Evolutionary conservation across 2,888 invertebrate species (phyloP), one percentile per base, ranked within the genome.

Genomic region (Caenorhabditis wallacei): DNA sequence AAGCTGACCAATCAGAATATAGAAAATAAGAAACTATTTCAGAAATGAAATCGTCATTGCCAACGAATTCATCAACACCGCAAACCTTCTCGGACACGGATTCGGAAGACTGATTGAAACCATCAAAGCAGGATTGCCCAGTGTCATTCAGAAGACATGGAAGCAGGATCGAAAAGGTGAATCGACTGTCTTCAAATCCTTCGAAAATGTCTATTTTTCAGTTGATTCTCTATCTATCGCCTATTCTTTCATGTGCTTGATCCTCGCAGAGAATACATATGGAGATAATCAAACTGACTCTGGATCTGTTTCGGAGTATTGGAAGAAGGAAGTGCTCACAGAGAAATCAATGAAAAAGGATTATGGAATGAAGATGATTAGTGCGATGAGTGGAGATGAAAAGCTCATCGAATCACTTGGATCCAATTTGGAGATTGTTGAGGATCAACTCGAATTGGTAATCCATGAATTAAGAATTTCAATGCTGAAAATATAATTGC

Each of bases 301-400:
- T 0, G 51, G 51, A 37, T 59, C 43, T 11, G 53, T 63, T 8
- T 26, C 63, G 3, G 72, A 72, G n/a, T 69, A 53, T 22, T 80
- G 80, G 80, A 74, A 61, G 3, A 35, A 48, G 16, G 37, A 69
- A 18, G 68, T 80, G 11, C 16, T 72, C 4, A 43, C 53, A 8
- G 80, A 80, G 18, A 69, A 69, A n/a, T 54, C 78, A 22, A 78
- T 78, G 69, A 78, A 63, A 37, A 69, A 78, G 54, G 54, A 78
- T 20, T 56, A 53, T 46, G 69, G 78, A 69, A 78, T 78, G 78
- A 53, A 30, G 24, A 78, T 78, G 78, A 63, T 78, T 24, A 69
- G 69, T 48, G 40, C 61, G 3, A 20, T 78, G 22, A 20, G 69
- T 13, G 78, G 66, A 18, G 63, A 16, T 37, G 30, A 61, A 16